Base-by-base conservation (phyloP, 2,113 vertebrate genomes). In the Fukomys damarensis region DNA sequence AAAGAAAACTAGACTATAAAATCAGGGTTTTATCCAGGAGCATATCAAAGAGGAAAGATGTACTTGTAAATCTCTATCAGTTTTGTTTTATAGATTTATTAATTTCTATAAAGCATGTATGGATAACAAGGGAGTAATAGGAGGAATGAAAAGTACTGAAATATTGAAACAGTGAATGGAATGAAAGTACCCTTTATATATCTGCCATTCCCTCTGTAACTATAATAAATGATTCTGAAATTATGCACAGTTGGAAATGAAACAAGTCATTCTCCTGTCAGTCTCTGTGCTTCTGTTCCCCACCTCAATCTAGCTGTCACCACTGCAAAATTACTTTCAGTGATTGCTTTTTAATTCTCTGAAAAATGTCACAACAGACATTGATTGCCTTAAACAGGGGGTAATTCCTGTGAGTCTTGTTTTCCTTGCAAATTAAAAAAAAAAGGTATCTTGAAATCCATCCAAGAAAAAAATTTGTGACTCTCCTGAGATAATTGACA, bases 391-490 rank as follows among this genome's bases (percentile, higher is more conserved):
- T 80, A 80, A 74, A 92, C 54, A 79, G 74, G 26, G 4, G 82
- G 43, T 87, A 35, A 7, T 68, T 76, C 38, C 32, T 66, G 41
- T 30, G 49, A 91, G 10, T 84, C 52, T 32, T 93, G 65, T 89
- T 87, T 92, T 86, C 26, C 38, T 81, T 94, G 41, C 28, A 86
- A 88, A 77, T 80, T 76, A 58, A 92, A 91, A 96, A 94, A 56
- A 95, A 94, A 83, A 80, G 19, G 41, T 91, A 7, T 56, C 86
- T 95, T 96, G 68, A 30, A 94, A 95, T 65, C 46, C 41, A 96
- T 65, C 56, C 46, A 83, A 80, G 89, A 76, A 66, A 82, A 43
- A 68, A 41, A 41, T 9, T 4, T 10, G 10, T 91, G 61, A 65
- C 28, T 88, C 52, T 66, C 22, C 14, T 94, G 68, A 87, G 70